Base-by-base conservation (phyloP, 2,888 invertebrate species). In the Tribolium freemani region DNA sequence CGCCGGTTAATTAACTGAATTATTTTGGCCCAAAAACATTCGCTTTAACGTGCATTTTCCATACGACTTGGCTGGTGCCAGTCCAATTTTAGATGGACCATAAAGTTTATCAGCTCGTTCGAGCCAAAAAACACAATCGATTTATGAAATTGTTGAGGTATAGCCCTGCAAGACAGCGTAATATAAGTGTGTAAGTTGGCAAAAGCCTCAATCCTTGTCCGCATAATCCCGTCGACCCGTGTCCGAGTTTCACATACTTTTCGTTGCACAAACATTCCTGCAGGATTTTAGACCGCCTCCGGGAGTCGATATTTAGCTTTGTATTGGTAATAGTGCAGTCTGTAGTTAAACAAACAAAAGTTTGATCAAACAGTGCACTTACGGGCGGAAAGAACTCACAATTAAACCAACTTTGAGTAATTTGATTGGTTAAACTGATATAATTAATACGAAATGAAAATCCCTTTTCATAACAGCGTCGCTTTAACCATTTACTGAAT, bases 371-470 rank as follows among this genome's bases (percentile, higher is more conserved):
- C 26, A 26, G 26, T 38, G 38, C 38, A 38, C 38, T 38, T 38
- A 38, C 38, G 26, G 26, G 26, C 26, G 26, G 5, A 26, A 26
- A 26, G 38, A 38, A 38, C 8, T 38, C 38, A 45, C n/a, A 58
- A 58, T 58, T 61, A 61, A 61, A 30, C 60, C 60, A 61, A 48
- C 60, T 61, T 26, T 38, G 68, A 66, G 71, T 73, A 77, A 79
- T 79, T 80, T 75, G 75, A 80, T 79, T 77, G 75, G 74, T 73
- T 73, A 71, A 72, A 69, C 68, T 77, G 75, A 79, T 78, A 79
- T 80, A 81, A 82, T 82, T 80, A 81, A 82, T 80, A 78, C 77
- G 77, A 78, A 79, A 80, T 78, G 81, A 79, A 79, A 81, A 80
- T 79, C 78, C 78, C 77, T 68, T 76, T 77, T 78, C 77, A 77